Percentiles rank a stretch among this genome's conserved stretches.
phyloP scores from a whole-genome alignment of 2,888 invertebrate species.

The Mythimna lalbum region DNA sequence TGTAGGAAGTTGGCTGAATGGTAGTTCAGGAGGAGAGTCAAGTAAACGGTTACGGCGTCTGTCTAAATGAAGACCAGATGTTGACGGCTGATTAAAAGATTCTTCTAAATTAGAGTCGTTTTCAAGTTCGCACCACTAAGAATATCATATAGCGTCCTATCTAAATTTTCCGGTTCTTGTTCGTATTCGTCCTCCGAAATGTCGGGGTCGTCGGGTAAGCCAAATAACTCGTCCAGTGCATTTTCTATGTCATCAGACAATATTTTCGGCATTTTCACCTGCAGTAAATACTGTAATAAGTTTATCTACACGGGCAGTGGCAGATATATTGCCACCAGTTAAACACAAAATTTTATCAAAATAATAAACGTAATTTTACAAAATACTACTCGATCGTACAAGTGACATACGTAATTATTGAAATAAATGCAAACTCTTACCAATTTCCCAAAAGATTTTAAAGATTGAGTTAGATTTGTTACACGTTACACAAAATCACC shows the following conservation, averaged over 20 bases:
- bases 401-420: slow-evolving; percentile 26
- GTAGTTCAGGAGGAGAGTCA: slow-evolving; percentile 23
- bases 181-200: slow-evolving; percentile 36
- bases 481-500: slow-evolving; percentile 28
- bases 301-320: slow-evolving; percentile 29
- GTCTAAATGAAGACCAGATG: slow-evolving; percentile 31
- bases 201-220: slow-evolving; percentile 32
- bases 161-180: slow-evolving; percentile 31
- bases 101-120: slow-evolving; percentile 29
- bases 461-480: slow-evolving; percentile 26
- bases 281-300: slow-evolving; percentile 29
- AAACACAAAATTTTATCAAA: slow-evolving; percentile 30
- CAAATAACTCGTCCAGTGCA: slow-evolving; percentile 32
- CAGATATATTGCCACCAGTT: slow-evolving; percentile 28
- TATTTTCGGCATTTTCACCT: slow-evolving; percentile 27
- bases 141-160: slow-evolving; percentile 30
- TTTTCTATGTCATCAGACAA: slow-evolving; percentile 31
- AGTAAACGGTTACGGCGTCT: slow-evolving; percentile 28
- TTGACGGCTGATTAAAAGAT: slow-evolving; percentile 33
- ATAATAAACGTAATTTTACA: slow-evolving; percentile 31
- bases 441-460: slow-evolving; percentile 25
- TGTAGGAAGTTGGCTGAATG: slow-evolving; percentile 13
- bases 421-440: slow-evolving; percentile 31
- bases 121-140: slow-evolving; percentile 25
- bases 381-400: slow-evolving; percentile 29